Percentiles rank a stretch among this genome's conserved stretches.
Evolutionary conservation across 2,888 invertebrate species (phyloP).

Genomic region (Eilema caniola): DNA sequence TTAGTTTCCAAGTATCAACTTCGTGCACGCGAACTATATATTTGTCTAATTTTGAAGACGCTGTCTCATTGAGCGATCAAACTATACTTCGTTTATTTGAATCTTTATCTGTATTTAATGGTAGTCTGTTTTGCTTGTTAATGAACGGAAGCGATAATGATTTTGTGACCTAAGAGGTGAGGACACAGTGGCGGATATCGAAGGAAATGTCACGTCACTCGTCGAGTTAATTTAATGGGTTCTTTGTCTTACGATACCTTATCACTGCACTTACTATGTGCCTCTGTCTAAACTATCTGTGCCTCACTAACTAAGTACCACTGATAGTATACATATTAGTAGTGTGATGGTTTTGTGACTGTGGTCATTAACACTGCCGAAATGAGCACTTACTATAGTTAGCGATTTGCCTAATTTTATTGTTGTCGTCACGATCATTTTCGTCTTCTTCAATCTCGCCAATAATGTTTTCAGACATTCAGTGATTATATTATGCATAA

Average conservation of each 20-base stretch:
- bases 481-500: neutral
- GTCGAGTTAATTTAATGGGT: slow-evolving; percentile 80
- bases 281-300: slow-evolving; percentile 61
- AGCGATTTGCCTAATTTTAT: neutral
- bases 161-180: slow-evolving; percentile 83
- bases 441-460: neutral
- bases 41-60: slow-evolving; percentile 25
- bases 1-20: slow-evolving; percentile 25
- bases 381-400: neutral
- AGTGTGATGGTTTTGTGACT: slow-evolving; percentile 29
- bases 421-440: neutral
- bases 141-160: slow-evolving; percentile 82
- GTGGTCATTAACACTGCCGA: slow-evolving; percentile 25
- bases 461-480: neutral
- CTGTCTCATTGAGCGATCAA: slow-evolving; percentile 31
- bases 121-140: slow-evolving; percentile 67
- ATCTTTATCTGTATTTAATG: slow-evolving; percentile 56
- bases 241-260: slow-evolving; percentile 84
- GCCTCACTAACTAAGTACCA: slow-evolving; percentile 43
- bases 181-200: slow-evolving; percentile 78
- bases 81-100: slow-evolving; percentile 36
- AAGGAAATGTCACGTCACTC: slow-evolving; percentile 85
- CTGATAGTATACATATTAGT: slow-evolving; percentile 49
- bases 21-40: slow-evolving; percentile 31
- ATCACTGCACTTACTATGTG: slow-evolving; percentile 71